A percentile compares a stretch with the other conserved stretches of the same genome.
phyloP scores from a whole-genome alignment of 2,888 invertebrate genomes.

The Agapostemon virescens region DNA sequence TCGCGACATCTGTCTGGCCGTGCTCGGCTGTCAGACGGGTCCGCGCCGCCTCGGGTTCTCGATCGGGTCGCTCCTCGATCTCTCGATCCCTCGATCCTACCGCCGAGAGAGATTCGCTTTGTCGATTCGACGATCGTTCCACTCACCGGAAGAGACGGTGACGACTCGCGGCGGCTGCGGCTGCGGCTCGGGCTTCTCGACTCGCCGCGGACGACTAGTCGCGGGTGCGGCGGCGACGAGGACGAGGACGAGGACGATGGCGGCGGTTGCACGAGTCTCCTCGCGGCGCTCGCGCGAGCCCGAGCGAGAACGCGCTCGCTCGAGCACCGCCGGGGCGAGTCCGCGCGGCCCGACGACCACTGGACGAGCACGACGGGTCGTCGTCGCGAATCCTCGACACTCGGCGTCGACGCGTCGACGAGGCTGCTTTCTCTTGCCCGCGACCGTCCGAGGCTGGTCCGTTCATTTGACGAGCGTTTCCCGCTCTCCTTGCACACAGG shows the following conservation, averaged over 20 bases:
- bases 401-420: slow-evolving; percentile 47
- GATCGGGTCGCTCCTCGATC: slow-evolving; percentile 4
- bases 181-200: background rate
- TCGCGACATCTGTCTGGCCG: slow-evolving; percentile 55
- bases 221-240: background rate
- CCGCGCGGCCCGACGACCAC: slow-evolving; percentile 23
- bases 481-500: slow-evolving; percentile 7
- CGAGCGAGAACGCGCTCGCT: slow-evolving; percentile 2
- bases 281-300: background rate
- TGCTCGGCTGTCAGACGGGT: slow-evolving; percentile 51
- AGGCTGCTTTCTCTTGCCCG: slow-evolving; percentile 50
- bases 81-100: background rate
- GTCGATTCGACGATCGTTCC: background rate
- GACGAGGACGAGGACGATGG: background rate
- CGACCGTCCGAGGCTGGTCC: slow-evolving; percentile 35
- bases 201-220: background rate
- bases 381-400: slow-evolving; percentile 20
- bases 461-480: slow-evolving; percentile 47
- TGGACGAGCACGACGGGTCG: slow-evolving; percentile 1
- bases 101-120: background rate
- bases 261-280: background rate
- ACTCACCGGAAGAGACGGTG: slow-evolving; percentile 4
- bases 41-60: slow-evolving; percentile 42
- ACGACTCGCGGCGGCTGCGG: background rate
- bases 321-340: slow-evolving; percentile 27